Percentiles rank a stretch among this genome's conserved stretches.
Evolutionary conservation across 30 jellyfish, hydroid and myxozoan genomes (phyloP).

Genomic region (Hydra vulgaris): DNA sequence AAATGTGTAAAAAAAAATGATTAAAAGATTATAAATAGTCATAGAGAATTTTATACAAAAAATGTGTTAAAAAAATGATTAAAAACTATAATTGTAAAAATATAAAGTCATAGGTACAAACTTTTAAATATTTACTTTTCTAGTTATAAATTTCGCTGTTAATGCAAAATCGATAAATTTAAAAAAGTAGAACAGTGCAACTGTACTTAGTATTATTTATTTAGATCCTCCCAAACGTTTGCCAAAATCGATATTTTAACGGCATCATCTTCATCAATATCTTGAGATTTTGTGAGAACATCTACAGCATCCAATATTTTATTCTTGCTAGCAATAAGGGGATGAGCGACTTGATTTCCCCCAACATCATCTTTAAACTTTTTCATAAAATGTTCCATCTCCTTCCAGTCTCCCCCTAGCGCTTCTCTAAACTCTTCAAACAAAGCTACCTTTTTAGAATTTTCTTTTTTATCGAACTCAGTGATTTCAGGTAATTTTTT

Average conservation of each 20-base stretch:
- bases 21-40: background rate
- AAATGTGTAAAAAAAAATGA: background rate
- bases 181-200: too few species aligned
- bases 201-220: too few species aligned
- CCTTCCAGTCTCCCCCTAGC: background rate
- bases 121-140: too few species aligned
- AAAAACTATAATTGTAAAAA: too few species aligned
- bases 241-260: background rate
- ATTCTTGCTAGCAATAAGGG: background rate
- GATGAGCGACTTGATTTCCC: background rate
- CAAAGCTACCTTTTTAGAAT: background rate
- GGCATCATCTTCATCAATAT: background rate
- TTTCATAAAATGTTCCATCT: background rate
- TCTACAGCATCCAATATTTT: background rate
- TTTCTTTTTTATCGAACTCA: background rate
- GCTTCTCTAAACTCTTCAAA: background rate
- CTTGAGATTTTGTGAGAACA: background rate
- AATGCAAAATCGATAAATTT: too few species aligned
- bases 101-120: too few species aligned
- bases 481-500: background rate
- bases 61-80: too few species aligned
- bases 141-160: too few species aligned
- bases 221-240: background rate
- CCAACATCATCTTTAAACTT: background rate
- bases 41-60: background rate